A percentile compares a stretch with the other conserved stretches of the same genome.
These are phyloP conservation scores for Psophia crepitans DNA, from an alignment of 2,113 vertebrate species.

Conservation along the genomic window DNA sequence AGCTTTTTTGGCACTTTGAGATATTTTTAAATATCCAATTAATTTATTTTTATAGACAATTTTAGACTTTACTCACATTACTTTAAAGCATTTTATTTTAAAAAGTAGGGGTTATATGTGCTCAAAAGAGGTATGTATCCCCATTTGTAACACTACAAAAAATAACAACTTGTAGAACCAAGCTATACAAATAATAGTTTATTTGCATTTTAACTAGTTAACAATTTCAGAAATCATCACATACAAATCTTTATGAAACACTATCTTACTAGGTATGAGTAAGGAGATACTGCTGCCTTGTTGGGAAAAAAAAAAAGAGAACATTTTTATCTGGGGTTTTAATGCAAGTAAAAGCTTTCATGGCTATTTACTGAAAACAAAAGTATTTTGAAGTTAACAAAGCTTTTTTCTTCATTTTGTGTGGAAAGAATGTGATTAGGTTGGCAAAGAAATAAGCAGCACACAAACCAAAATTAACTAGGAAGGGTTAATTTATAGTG, in stretches of 20 bases:
- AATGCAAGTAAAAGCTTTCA: constrained; percentile 49
- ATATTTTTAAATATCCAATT: constrained; percentile 71
- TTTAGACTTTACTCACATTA: constrained; percentile 60
- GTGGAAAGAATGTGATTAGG: constrained; percentile 55
- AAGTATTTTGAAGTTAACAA: constrained; percentile 40
- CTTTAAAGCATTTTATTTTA: constrained; percentile 46
- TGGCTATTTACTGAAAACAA: constrained; percentile 47
- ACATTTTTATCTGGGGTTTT: background rate
- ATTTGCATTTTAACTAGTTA: constrained; percentile 43
- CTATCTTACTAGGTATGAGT: constrained; percentile 4
- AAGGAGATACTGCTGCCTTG: constrained; percentile 4
- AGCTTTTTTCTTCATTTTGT: constrained; percentile 41
- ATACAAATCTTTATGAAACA: constrained; percentile 45
- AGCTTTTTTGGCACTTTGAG: constrained; percentile 65
- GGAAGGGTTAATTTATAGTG: constrained; percentile 29
- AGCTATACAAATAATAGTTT: constrained; percentile 36
- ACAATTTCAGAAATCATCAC: constrained; percentile 44
- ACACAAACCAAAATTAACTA: constrained; percentile 19
- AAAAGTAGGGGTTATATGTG: constrained; percentile 44
- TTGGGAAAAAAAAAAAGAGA: constrained; percentile 36
- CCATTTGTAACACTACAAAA: constrained; percentile 55
- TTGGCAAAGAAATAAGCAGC: constrained; percentile 39
- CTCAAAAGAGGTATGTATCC: constrained; percentile 41
- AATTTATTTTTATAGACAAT: constrained; percentile 71
- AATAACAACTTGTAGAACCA: constrained; percentile 50